These are phyloP conservation scores for Phalacrocorax pelagicus DNA, from an alignment of 2,113 vertebrate species.

Conservation along the genomic window DNA sequence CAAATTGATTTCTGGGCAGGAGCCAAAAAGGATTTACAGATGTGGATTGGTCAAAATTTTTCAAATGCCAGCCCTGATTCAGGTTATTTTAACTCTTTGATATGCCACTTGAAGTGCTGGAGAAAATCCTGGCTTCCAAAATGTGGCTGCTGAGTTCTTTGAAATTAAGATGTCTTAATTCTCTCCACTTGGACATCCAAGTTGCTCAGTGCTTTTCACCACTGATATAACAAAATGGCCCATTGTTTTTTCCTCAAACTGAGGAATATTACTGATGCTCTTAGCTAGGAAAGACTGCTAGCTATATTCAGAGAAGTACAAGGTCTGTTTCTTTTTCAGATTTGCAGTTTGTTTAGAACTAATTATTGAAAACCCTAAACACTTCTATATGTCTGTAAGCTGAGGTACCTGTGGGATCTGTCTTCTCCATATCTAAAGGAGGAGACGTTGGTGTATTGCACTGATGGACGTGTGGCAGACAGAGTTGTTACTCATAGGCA, in stretches of 20 bases:
- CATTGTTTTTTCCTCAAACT: neutral
- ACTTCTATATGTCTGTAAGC: neutral
- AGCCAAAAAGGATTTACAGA: neutral
- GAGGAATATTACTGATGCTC: neutral
- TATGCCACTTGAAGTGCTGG: neutral
- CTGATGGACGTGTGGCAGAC: neutral
- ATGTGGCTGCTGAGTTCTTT: neutral
- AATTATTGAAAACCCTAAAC: neutral
- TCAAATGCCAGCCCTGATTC: neutral
- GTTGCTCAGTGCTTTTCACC: neutral
- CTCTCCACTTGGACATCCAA: neutral
- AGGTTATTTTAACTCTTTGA: neutral
- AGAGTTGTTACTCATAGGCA: neutral
- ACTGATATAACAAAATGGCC: neutral
- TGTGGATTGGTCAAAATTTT: neutral
- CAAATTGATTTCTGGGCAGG: neutral
- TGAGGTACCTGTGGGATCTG: neutral
- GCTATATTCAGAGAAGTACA: neutral
- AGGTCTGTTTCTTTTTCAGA: neutral
- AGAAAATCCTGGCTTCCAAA: neutral
- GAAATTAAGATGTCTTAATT: neutral
- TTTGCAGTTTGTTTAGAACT: neutral
- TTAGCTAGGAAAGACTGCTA: neutral
- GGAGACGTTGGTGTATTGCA: neutral
- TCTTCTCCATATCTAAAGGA: neutral